Base-by-base conservation (phyloP, 2,113 vertebrate species). In the Malurus alboscapulatus region DNA sequence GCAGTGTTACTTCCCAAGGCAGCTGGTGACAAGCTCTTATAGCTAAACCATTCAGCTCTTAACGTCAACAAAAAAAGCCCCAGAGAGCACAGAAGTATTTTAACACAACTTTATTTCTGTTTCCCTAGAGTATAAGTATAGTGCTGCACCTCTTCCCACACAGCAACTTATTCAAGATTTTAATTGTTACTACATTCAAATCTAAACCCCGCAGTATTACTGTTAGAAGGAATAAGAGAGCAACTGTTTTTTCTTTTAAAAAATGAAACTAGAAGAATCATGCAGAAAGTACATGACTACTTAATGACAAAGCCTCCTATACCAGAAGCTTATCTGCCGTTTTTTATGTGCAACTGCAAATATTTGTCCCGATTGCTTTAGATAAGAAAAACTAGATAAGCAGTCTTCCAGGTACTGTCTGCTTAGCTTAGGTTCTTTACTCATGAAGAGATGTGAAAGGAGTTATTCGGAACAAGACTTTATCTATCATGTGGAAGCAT, bases 101-200 rank as follows among this genome's bases (percentile, higher is more conserved):
- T 73, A 80, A 65, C 24, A 82, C 42, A 78, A 65, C 26, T 69
- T 85, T 69, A 93, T 58, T 73, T 54, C 84, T 85, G 29, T 50
- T 68, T 80, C 67, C 26, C 55, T 72, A 10, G 30, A 19, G 10
- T 63, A 7, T 59, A 89, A 72, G 14, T 44, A 85, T 72, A 83
- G 55, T 83, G 38, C 59, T 84, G 44, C 19, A 62, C 19, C 34
- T 88, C 65, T 90, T 88, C 61, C 51, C 44, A 55, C 58, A 59
- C 6, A 77, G 21, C 17, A 90, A 15, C 26, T 69, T 83, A 34
- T 26, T 84, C 71, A 91, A 58, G 18, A 10, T 94, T 77, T 29
- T 81, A 82, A 71, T 25, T 69, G 24, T 75, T 92, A 68, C 71
- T 47, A 58, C 47, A 63, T 76, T 92, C 21, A 77, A 34, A 82